phyloP scores from a whole-genome alignment of 2,113 vertebrate genomes.

The Anarhynchus alexandrinus region DNA sequence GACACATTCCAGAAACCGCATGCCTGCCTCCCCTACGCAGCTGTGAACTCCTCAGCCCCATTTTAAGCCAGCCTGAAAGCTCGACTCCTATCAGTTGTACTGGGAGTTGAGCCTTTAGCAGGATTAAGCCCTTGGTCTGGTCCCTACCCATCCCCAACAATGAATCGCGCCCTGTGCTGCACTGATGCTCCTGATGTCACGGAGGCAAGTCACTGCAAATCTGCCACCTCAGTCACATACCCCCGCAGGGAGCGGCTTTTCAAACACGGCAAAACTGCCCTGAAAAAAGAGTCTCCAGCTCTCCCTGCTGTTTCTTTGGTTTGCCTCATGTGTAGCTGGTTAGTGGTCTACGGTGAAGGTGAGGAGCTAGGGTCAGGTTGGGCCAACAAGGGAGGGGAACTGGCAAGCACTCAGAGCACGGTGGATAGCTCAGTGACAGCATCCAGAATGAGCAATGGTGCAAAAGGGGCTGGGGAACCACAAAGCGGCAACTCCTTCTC shows the following conservation, averaged over 20 bases:
- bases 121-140: background rate
- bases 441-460: background rate
- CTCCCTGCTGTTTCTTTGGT: background rate
- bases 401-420: background rate
- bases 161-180: background rate
- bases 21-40: background rate
- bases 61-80: background rate
- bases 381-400: background rate
- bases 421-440: background rate
- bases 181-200: background rate
- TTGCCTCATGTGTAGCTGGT: background rate
- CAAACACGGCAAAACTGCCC: background rate
- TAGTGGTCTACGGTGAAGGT: background rate
- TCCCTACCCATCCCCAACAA: background rate
- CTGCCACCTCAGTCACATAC: background rate
- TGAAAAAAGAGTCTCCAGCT: background rate
- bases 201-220: background rate
- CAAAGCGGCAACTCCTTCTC: background rate
- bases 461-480: background rate
- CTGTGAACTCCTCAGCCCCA: background rate
- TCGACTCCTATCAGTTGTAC: background rate
- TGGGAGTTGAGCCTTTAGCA: background rate
- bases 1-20: fast-evolving
- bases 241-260: background rate
- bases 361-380: background rate